A percentile compares a stretch with the other conserved stretches of the same genome.
Conservation (phyloP, 2,113 vertebrate species). For the Acrocephalus arundinaceus region DNA sequence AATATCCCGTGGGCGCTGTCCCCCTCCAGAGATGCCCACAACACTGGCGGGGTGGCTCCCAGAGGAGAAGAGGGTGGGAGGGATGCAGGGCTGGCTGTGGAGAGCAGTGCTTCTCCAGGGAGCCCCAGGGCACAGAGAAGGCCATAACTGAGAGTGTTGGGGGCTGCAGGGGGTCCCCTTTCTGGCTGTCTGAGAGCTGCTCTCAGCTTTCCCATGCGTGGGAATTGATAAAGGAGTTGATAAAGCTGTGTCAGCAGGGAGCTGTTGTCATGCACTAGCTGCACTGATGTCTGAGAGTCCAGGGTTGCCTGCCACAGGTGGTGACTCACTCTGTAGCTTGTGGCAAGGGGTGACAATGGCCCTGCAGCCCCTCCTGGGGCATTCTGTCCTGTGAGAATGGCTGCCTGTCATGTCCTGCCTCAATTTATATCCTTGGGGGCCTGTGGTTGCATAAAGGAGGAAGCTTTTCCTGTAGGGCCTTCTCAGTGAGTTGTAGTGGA, state of each 20-base stretch:
- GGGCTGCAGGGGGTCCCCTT: neutral
- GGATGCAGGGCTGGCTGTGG: neutral
- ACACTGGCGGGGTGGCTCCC: rapidly evolving
- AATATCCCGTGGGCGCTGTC: neutral
- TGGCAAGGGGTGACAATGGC: neutral
- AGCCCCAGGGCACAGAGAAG: neutral
- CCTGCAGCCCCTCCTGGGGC: neutral
- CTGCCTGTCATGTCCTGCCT: neutral
- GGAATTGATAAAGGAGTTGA: neutral
- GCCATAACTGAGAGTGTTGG: neutral
- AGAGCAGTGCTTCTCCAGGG: neutral
- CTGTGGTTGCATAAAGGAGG: neutral
- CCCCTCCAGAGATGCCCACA: rapidly evolving
- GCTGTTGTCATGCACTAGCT: neutral
- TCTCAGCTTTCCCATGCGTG: rapidly evolving
- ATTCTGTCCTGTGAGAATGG: neutral
- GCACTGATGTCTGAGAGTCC: neutral
- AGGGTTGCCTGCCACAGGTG: neutral
- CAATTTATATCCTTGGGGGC: neutral
- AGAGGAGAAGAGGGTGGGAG: neutral
- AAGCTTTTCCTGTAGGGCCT: neutral
- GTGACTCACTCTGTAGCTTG: neutral
- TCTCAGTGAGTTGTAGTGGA: neutral
- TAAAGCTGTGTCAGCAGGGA: neutral
- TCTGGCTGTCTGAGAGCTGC: neutral